Conservation (phyloP, 2,888 invertebrate genomes). For the Chymomyza fuscimana region DNA sequence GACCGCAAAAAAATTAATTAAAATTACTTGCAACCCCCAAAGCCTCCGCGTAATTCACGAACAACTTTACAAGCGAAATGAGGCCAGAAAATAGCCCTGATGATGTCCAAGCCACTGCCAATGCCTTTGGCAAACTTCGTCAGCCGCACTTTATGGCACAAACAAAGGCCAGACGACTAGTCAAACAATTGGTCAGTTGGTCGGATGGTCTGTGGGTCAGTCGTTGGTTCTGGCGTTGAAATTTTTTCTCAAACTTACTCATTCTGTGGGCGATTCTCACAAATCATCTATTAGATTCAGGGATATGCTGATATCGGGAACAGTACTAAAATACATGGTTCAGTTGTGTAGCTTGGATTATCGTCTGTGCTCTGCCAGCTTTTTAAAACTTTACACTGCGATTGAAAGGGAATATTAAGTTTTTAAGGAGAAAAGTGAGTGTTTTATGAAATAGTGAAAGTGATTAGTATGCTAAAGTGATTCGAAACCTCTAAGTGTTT, state of each 20-base stretch:
- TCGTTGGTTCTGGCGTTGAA: neutral
- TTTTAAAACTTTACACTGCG: neutral
- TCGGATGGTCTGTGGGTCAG: neutral
- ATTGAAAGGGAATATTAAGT: neutral
- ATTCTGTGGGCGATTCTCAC: slow-evolving; percentile 44
- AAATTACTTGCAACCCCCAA: slow-evolving; percentile 54
- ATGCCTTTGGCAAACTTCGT: slow-evolving; percentile 44
- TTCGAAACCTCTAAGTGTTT: too few relatives aligned
- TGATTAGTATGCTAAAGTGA: too few relatives aligned
- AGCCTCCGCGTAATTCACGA: slow-evolving; percentile 45
- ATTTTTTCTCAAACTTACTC: neutral
- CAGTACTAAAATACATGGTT: slow-evolving; percentile 57
- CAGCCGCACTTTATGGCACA: slow-evolving; percentile 36
- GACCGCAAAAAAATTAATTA: slow-evolving; percentile 73
- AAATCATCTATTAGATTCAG: slow-evolving; percentile 51
- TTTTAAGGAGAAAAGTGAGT: neutral
- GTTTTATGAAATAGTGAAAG: too few relatives aligned
- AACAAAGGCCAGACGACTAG: slow-evolving; percentile 16
- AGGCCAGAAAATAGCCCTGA: slow-evolving; percentile 13
- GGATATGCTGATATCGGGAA: neutral
- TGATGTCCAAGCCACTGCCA: neutral
- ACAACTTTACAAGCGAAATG: slow-evolving; percentile 18
- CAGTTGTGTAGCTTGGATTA: slow-evolving; percentile 74
- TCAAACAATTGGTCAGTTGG: neutral
- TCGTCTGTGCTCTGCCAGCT: slow-evolving; percentile 50